phyloP scores from a whole-genome alignment of 2,113 vertebrate genomes.

The Tamias sibiricus region DNA sequence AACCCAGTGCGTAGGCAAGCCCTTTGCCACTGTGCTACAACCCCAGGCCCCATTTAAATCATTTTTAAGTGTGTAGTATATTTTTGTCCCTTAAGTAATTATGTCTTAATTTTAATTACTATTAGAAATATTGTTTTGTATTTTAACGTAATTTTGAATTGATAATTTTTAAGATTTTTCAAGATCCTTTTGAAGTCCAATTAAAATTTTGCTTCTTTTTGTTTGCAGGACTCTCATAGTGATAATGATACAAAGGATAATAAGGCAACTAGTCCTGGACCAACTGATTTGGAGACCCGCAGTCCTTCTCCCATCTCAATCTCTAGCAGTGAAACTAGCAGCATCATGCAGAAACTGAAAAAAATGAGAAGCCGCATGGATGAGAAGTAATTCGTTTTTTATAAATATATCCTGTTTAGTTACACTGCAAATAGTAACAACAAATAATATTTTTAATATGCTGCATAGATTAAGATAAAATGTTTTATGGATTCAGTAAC shows the following conservation, averaged over 20 bases:
- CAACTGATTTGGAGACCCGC: constrained; percentile 90
- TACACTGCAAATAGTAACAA: constrained; percentile 25
- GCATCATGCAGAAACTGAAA: constrained; percentile 99
- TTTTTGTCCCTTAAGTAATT: constrained; percentile 26
- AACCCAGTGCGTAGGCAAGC: no score
- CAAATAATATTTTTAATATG: constrained; percentile 34
- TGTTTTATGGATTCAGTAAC: constrained; percentile 43
- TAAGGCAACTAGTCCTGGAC: constrained; percentile 84
- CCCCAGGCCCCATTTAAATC: background rate
- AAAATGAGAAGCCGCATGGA: constrained; percentile 98
- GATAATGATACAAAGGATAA: constrained; percentile 87
- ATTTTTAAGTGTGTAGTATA: constrained; percentile 36
- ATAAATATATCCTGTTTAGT: constrained; percentile 48
- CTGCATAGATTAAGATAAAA: constrained; percentile 36
- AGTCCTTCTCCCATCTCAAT: constrained; percentile 94
- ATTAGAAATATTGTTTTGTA: constrained; percentile 20
- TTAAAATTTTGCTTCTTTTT: constrained; percentile 17
- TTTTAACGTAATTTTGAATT: constrained; percentile 57
- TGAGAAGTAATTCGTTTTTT: constrained; percentile 93
- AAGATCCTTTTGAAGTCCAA: background rate
- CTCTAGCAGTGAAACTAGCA: constrained; percentile 98
- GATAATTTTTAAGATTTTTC: constrained; percentile 27
- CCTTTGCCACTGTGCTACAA: no score
- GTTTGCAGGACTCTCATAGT: constrained; percentile 89
- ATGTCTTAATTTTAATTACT: constrained; percentile 26